Percentiles rank a stretch among this genome's conserved stretches.
Evolutionary conservation across 2,797 vertebrate species (phyloP).

Genomic region (Nyctibius grandis): DNA sequence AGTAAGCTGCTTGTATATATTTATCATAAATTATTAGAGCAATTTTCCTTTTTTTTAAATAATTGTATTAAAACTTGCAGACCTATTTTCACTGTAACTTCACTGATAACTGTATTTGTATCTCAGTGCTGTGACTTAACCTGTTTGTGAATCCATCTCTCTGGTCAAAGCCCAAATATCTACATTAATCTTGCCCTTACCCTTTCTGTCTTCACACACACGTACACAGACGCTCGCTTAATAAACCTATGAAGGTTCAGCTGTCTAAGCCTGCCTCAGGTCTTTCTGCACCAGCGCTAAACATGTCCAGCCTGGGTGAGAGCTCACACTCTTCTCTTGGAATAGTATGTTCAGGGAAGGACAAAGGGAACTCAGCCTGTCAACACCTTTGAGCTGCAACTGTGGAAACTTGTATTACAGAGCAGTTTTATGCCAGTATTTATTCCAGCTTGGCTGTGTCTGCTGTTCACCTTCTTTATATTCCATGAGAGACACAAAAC

Average conservation of each 20-base stretch:
- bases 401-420: background rate
- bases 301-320: background rate
- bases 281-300: background rate
- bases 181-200: background rate
- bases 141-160: background rate
- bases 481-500: fast-evolving
- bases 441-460: background rate
- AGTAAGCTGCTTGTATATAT: background rate
- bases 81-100: background rate
- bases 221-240: background rate
- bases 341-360: background rate
- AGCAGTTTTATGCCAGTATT: background rate
- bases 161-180: background rate
- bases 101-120: background rate
- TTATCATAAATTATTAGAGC: background rate
- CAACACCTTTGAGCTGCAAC: background rate
- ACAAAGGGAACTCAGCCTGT: background rate
- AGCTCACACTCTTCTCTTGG: background rate
- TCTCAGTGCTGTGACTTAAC: background rate
- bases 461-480: background rate
- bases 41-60: background rate
- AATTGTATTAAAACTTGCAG: background rate
- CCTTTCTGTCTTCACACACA: background rate
- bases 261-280: background rate
- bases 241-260: background rate